Base-by-base conservation (phyloP, 2,797 vertebrate genomes). In the Halcyon smyrnensis region DNA sequence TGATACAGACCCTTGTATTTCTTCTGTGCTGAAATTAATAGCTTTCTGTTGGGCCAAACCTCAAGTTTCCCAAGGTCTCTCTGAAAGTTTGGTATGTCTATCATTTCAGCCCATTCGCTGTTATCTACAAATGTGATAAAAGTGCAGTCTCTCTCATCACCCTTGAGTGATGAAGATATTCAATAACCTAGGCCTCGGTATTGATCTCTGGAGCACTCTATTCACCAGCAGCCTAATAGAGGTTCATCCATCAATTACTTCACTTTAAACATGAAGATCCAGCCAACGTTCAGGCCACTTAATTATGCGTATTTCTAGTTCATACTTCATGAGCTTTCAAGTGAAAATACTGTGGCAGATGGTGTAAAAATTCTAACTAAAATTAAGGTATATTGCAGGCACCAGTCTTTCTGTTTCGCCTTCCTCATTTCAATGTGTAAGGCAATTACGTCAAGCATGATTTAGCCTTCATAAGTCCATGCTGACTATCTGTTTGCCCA, bases 261-360 rank as follows among this genome's bases (percentile, higher is more conserved):
- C 20, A 39, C 79, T 92, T 92, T 53, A 46, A 59, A 67, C 15
- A 17, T 1, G 6, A 87, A 60, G 39, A 89, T 90, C 4, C 8
- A 62, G 63, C 12, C 67, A 74, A 25, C 45, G 23, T 74, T 85
- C 64, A 83, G 23, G 76, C 48, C 60, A 76, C 25, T 79, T 89
- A 83, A 91, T 75, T 68, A 50, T 60, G n/a, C 32, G 37, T 75
- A 80, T 89, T 89, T 89, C 64, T 21, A 73, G 59, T 46, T 45
- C 39, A 51, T 70, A 70, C 53, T 92, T 95, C 76, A 87, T 74
- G 51, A 80, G 17, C 30, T 92, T 95, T 53, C 64, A 89, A 85
- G 60, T 80, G 71, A 91, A 93, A 96, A 87, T 64, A 46, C 32
- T 27, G 23, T 57, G 51, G 73, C 93, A 95, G 94, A 92, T 94